These are phyloP conservation scores for Platypus cylindrus DNA, from an alignment of 2,888 invertebrate species.

Conservation along the genomic window DNA sequence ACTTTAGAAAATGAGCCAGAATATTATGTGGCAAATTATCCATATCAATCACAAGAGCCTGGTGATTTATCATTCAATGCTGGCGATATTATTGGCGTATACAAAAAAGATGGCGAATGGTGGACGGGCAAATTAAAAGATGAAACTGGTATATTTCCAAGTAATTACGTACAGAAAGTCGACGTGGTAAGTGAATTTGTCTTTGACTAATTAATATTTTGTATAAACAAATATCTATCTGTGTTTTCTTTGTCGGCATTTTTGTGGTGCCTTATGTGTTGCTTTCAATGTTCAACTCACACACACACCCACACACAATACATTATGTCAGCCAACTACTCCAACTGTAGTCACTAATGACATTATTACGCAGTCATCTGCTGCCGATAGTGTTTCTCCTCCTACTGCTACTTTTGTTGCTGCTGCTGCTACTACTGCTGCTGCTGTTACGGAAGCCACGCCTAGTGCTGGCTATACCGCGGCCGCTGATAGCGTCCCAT, in stretches of 20 bases:
- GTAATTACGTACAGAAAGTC: constrained; percentile 82
- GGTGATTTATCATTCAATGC: constrained; percentile 85
- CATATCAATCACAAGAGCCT: constrained; percentile 76
- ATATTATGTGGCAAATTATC: constrained; percentile 80
- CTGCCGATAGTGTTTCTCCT: constrained; percentile 4
- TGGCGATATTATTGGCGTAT: constrained; percentile 76
- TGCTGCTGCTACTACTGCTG: constrained; percentile 12
- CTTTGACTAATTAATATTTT: too few relatives aligned
- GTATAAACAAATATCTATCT: too few relatives aligned
- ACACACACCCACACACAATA: too few relatives aligned
- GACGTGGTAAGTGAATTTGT: constrained; percentile 31
- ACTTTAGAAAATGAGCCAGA: constrained; percentile 37
- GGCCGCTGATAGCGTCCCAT: constrained; percentile 10
- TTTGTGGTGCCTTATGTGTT: too few relatives aligned
- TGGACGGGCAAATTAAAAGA: constrained; percentile 88
- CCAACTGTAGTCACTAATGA: constrained; percentile 6
- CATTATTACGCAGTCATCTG: constrained; percentile 5
- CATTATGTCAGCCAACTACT: too few relatives aligned
- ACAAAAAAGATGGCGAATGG: constrained; percentile 92
- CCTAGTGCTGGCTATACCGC: too few relatives aligned
- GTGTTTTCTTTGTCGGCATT: too few relatives aligned
- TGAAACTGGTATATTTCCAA: constrained; percentile 84
- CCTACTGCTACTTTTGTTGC: constrained; percentile 4
- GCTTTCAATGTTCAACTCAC: too few relatives aligned
- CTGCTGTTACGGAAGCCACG: constrained; percentile 18